Conservation (phyloP, 2,113 vertebrate genomes). For the Nerophis lumbriciformis region DNA sequence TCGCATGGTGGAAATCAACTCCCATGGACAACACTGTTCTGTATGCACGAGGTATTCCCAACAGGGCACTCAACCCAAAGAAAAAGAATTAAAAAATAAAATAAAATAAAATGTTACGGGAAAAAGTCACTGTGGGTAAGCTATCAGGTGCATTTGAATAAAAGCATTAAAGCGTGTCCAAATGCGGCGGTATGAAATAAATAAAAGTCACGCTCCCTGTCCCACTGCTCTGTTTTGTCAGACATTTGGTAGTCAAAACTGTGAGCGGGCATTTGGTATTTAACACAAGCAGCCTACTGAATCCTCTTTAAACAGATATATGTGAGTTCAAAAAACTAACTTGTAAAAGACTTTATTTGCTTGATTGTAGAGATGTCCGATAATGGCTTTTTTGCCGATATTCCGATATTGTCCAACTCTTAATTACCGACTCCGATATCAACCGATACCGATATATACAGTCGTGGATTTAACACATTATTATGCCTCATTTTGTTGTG, state of each 20-base stretch:
- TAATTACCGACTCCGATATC: no score
- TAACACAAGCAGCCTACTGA: constrained; percentile 39
- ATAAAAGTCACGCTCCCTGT: constrained; percentile 18
- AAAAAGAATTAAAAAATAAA: constrained; percentile 30
- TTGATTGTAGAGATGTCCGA: no score
- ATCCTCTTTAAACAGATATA: no score
- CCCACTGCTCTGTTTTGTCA: constrained; percentile 43
- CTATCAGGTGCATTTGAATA: constrained; percentile 74
- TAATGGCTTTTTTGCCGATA: no score
- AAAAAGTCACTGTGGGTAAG: constrained; percentile 59
- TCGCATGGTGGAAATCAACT: constrained; percentile 12
- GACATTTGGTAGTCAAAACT: constrained; percentile 83
- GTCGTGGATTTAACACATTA: no score
- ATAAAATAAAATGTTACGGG: constrained; percentile 65
- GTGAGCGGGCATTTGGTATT: constrained; percentile 56
- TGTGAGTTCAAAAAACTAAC: no score
- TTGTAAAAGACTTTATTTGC: no score
- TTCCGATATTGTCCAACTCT: no score
- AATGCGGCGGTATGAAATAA: constrained; percentile 49
- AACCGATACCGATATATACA: no score
- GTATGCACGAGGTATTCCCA: constrained; percentile 39
- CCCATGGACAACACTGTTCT: constrained; percentile 33
- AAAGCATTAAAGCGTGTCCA: constrained; percentile 72
- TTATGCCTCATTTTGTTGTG: no score
- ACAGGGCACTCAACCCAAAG: constrained; percentile 51